Base-by-base conservation (phyloP, 2,113 vertebrate species). In the Crotophaga sulcirostris region DNA sequence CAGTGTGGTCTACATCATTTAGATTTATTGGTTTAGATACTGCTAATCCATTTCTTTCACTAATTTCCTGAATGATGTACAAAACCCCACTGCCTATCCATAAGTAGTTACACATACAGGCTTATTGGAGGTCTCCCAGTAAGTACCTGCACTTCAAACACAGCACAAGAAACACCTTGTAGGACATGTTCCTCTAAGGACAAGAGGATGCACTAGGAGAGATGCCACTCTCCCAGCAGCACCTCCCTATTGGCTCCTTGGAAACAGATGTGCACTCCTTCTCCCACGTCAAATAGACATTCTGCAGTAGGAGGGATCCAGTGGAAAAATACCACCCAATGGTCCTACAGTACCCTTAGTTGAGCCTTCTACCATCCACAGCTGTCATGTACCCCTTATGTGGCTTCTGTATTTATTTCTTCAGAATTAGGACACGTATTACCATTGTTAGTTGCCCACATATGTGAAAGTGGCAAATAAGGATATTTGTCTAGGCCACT, bases 121-220 rank as follows among this genome's bases (percentile, higher is more conserved):
- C 19, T 87, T 52, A 24, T 0, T 44, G 3, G 33, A 29, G 13
- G 16, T 72, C 31, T 62, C 19, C 33, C 17, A 23, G 17, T 19
- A 84, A 5, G 3, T 38, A 26, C 14, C 23, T 82, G 54, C 52
- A 59, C 42, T 40, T 33, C 51, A 42, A 73, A 83, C 59, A 34
- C 11, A 70, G n/a, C 25, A 69, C 16, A 44, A 52, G 29, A 69
- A 76, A 87, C 16, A 56, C 0, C 13, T 13, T 36, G 13, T 14
- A 68, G 54, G 52, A n/a, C 13, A 24, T 3, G 19, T 44, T 26
- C 40, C 42, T 64, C 8, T 19, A 19, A 63, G 21, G 58, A 66
- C 33, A 74, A 63, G 6, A 56, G 3, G 0, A 56, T 0, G 2
- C 34, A 36, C 36, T 45, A 55, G 47, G 58, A 24, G 17, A 82